Evolutionary conservation across 2,113 vertebrate genomes (phyloP).

Genomic region (Dromas ardeola): DNA sequence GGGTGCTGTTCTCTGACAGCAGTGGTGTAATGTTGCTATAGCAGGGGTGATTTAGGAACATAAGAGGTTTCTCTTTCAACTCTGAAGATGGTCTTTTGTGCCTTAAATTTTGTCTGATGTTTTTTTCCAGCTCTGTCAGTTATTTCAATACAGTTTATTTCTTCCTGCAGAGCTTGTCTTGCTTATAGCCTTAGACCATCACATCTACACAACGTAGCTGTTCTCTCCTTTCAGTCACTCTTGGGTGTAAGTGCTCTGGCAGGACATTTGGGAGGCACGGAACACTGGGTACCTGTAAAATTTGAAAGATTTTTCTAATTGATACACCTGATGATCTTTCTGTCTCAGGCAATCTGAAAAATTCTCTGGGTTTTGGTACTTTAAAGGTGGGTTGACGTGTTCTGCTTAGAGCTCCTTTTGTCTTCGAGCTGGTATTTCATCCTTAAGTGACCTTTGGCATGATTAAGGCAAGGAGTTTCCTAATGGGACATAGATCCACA

Average conservation of each 20-base stretch:
- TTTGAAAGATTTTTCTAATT: background rate
- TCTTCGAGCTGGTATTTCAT: background rate
- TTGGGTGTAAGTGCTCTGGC: background rate
- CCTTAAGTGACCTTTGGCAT: background rate
- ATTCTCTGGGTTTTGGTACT: background rate
- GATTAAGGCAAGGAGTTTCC: background rate
- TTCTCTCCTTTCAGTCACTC: background rate
- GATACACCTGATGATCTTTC: background rate
- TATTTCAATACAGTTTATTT: background rate
- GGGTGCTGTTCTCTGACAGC: background rate
- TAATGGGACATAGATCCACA: background rate
- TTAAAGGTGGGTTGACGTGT: background rate
- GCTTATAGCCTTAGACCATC: background rate
- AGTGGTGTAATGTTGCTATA: background rate
- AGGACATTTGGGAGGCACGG: background rate
- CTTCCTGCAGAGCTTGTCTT: background rate
- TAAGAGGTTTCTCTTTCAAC: background rate
- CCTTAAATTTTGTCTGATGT: background rate
- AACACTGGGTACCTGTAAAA: background rate
- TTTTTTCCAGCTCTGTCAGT: background rate
- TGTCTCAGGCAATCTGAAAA: background rate
- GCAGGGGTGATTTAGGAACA: background rate
- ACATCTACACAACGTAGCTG: background rate
- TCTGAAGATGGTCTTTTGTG: background rate
- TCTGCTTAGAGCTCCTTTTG: background rate